phyloP scores from a whole-genome alignment of 2,888 invertebrate genomes.

The Torymus texanus region DNA sequence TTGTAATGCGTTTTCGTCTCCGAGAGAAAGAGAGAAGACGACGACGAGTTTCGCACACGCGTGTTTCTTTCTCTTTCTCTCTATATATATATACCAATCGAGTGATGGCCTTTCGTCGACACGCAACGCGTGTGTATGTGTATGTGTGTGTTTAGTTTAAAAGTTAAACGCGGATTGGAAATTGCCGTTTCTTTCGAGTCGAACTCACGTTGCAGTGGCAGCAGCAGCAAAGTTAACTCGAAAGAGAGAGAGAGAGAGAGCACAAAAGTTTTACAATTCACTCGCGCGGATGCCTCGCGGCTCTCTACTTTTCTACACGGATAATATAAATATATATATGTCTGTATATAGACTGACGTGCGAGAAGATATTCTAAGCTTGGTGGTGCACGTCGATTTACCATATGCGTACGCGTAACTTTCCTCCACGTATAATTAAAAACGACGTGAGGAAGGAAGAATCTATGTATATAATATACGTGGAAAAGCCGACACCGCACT shows the following conservation, averaged over 20 bases:
- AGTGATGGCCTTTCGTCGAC: conserved; percentile 16
- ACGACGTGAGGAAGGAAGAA: background rate
- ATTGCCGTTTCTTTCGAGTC: conserved; percentile 64
- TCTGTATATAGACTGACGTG: background rate
- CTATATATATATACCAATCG: conserved; percentile 19
- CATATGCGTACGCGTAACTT: background rate
- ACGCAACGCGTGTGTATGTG: conserved; percentile 35
- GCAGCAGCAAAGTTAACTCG: conserved; percentile 57
- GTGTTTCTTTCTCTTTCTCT: background rate
- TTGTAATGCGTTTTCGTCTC: conserved; percentile 15
- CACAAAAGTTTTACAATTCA: conserved; percentile 64
- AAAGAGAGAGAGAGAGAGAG: conserved; percentile 21
- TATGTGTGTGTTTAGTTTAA: conserved; percentile 61
- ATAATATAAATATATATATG: background rate
- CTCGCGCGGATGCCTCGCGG: conserved; percentile 40
- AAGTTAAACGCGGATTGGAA: conserved; percentile 69
- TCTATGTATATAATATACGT: background rate
- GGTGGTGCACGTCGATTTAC: background rate
- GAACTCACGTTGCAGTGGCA: conserved; percentile 12
- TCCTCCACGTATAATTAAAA: conserved; percentile 22
- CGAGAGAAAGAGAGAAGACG: no score
- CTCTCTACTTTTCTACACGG: conserved; percentile 14
- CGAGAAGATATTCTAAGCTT: conserved; percentile 35
- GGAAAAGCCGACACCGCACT: background rate
- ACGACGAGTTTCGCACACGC: background rate